Percentiles rank a stretch among this genome's conserved stretches.
These are phyloP conservation scores for Xestia c-nigrum DNA, from an alignment of 2,888 invertebrate species.

Conservation along the genomic window DNA sequence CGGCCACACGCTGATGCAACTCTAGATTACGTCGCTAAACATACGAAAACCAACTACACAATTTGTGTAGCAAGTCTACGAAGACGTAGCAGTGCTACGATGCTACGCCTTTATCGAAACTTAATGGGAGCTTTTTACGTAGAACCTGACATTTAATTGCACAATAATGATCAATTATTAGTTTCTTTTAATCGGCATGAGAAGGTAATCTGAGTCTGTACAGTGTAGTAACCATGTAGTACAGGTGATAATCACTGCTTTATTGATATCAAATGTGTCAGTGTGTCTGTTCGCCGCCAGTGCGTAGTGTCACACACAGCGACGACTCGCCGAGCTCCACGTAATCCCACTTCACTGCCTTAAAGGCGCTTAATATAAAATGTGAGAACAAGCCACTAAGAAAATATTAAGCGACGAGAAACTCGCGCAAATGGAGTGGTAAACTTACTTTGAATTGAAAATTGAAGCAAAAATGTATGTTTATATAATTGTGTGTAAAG, in stretches of 20 bases:
- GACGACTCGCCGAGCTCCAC: constrained; percentile 24
- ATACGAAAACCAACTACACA: neutral
- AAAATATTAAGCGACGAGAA: constrained; percentile 43
- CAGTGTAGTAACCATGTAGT: neutral
- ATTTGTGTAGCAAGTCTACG: constrained; percentile 15
- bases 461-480: constrained; percentile 21
- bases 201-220: neutral
- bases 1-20: neutral
- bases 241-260: constrained; percentile 10
- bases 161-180: neutral
- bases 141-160: neutral
- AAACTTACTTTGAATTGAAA: constrained; percentile 48
- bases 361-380: constrained; percentile 48
- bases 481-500: constrained; percentile 26
- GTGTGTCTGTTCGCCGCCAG: neutral
- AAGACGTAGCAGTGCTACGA: constrained; percentile 25
- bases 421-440: constrained; percentile 27
- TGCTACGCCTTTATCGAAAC: constrained; percentile 2
- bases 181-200: neutral
- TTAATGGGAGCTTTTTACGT: neutral
- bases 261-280: constrained; percentile 28
- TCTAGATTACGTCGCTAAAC: neutral
- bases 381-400: constrained; percentile 50
- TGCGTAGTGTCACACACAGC: constrained; percentile 6
- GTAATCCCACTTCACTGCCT: constrained; percentile 51